Evolutionary conservation across 2,888 invertebrate genomes (phyloP), one percentile per base, ranked within the genome.

Genomic region (Clistopyga incitator): DNA sequence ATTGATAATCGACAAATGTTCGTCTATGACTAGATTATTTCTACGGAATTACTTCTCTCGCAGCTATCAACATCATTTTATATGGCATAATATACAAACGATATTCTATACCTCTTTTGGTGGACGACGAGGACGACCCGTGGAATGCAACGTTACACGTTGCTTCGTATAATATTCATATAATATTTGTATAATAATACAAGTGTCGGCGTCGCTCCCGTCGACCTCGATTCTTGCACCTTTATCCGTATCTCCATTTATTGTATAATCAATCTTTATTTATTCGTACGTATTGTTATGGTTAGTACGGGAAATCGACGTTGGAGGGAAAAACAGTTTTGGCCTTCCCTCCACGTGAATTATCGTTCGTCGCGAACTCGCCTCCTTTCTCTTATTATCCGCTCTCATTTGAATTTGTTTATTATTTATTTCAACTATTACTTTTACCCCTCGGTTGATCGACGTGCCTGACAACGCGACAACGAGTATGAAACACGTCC

Each of bases 31-130:
- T 59, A 42, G 77, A 38, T 64, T 80, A 64, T 61, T 52, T 52
- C 29, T 38, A 38, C 34, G 1, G 34, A 38, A 38, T 38, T 6
- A 38, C 15, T 50, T 59, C 47, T 74, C 45, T 72, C 65, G 54
- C 76, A 59, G 47, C 77, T 77, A 56, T 77, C 77, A 72, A 77
- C 45, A 71, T 77, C 77, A 61, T 68, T 34, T 61, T 81, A 76
- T 75, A 78, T 42, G 38, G 34, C 38, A 74, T 70, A 64, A 52
- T 81, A 81, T 76, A 76, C 70, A 76, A 75, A 82, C 78, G 78
- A 74, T 52, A 75, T 68, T 59, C 45, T 72, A 59, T 74, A 78
- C 18, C 38, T 77, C 42, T 50, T 29, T 72, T 25, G 6, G 67
- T 68, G 56, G 70, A 75, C 70, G 70, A 75, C 64, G 61, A 78